A percentile compares a stretch with the other conserved stretches of the same genome.
phyloP scores from a whole-genome alignment of 2,888 invertebrate species.

The Pristionchus fissidentatus region DNA sequence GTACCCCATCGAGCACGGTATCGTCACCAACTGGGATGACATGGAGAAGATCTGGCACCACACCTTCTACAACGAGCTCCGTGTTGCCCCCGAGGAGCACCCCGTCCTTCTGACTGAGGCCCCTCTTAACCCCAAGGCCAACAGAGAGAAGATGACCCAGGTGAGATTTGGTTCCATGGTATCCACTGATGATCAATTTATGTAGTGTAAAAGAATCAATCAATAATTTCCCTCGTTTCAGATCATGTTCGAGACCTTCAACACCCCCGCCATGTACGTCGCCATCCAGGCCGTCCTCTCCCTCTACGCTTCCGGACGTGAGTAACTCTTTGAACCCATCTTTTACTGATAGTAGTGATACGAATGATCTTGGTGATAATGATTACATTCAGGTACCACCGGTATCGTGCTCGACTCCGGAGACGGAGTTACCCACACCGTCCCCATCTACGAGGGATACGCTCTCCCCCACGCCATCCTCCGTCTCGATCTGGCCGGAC shows the following conservation, averaged over 20 bases:
- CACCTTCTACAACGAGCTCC: constrained; percentile 97
- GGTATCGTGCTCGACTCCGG: constrained; percentile 87
- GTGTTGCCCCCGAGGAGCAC: constrained; percentile 95
- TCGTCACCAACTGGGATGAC: constrained; percentile 97
- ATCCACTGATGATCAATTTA: not conserved
- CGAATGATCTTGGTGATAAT: no score
- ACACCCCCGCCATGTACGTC: constrained; percentile 85
- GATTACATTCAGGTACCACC: no score
- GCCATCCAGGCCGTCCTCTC: constrained; percentile 94
- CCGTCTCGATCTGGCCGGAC: constrained; percentile 79
- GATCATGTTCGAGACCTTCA: constrained; percentile 89
- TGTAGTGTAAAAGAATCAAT: not conserved
- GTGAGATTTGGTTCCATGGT: constrained; percentile 57
- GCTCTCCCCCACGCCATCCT: constrained; percentile 77
- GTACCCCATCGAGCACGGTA: constrained; percentile 96
- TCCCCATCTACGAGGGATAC: constrained; percentile 86
- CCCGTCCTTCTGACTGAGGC: constrained; percentile 93
- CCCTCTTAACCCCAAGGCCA: constrained; percentile 93
- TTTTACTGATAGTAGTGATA: no score
- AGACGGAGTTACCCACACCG: constrained; percentile 88
- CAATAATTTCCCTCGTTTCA: constrained; percentile 73
- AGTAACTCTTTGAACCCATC: no score
- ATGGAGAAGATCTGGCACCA: constrained; percentile 99
- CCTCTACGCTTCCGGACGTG: constrained; percentile 86
- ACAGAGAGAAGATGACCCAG: constrained; percentile 93